A percentile compares a stretch with the other conserved stretches of the same genome.
phyloP scores from a whole-genome alignment of 2,113 vertebrate species.

The Butorides virescens region DNA sequence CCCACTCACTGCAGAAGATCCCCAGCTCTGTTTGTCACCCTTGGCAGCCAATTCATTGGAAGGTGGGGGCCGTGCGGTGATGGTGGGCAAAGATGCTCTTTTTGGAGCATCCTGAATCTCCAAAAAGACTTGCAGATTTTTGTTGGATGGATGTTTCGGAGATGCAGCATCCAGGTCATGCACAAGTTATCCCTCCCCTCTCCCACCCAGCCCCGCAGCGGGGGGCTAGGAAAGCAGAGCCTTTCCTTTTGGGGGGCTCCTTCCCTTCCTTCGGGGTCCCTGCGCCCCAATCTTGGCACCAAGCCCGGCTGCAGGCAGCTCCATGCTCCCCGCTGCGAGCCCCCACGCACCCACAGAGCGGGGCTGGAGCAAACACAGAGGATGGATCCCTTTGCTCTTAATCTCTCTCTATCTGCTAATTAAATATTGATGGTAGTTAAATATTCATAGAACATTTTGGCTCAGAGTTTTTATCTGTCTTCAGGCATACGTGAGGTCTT shows the following conservation, averaged over 20 bases:
- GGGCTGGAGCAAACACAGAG: background rate
- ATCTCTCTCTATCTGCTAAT: constrained; percentile 46
- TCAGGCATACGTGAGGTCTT: constrained; percentile 32
- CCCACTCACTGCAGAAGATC: background rate
- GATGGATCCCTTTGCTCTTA: constrained; percentile 19
- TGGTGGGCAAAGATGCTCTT: background rate
- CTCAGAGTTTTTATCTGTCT: constrained; percentile 38
- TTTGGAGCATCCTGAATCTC: background rate
- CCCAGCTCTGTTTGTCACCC: background rate
- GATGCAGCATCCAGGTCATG: accelerated
- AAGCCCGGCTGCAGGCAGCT: accelerated
- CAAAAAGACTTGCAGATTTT: background rate
- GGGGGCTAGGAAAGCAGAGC: background rate
- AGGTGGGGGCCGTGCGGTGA: accelerated
- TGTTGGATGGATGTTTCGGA: background rate
- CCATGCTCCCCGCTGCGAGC: accelerated
- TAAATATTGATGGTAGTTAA: constrained; percentile 66
- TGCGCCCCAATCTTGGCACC: accelerated
- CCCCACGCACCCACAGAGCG: accelerated
- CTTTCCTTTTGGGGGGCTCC: background rate
- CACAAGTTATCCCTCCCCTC: background rate
- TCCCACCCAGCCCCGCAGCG: accelerated
- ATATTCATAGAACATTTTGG: constrained; percentile 66
- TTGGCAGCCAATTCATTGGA: accelerated
- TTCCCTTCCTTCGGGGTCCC: background rate